Evolutionary conservation across 2,113 vertebrate genomes (phyloP), one percentile per base, ranked within the genome.

Genomic region (Gymnarchus niloticus): DNA sequence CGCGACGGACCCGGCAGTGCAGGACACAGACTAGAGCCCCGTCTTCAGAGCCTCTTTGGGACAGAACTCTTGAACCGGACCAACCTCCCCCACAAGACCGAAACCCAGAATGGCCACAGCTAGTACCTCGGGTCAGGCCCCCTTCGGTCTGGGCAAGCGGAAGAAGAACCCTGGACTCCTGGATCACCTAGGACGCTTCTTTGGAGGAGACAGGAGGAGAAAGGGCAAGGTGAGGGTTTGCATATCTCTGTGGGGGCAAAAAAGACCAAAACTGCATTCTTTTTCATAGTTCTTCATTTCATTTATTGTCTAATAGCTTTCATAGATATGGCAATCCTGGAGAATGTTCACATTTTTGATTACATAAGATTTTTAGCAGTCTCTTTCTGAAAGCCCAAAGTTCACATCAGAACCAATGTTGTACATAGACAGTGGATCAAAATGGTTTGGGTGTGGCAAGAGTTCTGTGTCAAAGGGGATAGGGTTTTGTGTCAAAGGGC

Each of bases 101-200:
- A 91, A 94, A 95, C 90, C 93, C 93, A 89, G 93, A 94, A 96
- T 99, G 98, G 97, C 97, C 89, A 96, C 97, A 1, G 95, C 97
- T 83, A 97, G 97, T 92, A 95, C 95, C 94, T 95, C 95, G 86
- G 97, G 97, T 93, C 97, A 97, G 92, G 96, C 89, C 92, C 93
- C 94, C 94, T 94, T 94, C 84, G 93, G 93, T 81, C 89, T 94
- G 88, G 96, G 93, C 93, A 93, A 95, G 3, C 91, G 94, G 88
- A 96, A 97, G 96, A 96, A 98, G 94, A 96, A 95, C 95, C 95
- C 97, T 0, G 95, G 96, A 87, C 91, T 99, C 88, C 94, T 99
- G 91, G 97, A 99, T 93, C 97, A 98, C 90, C 95, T 99, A 88
- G 98, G 98, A 89, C 97, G 95, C 90, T 97, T 99, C 96, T 99